Evolutionary conservation across 2,888 invertebrate genomes (phyloP).

Genomic region (Calameuta pallipes): DNA sequence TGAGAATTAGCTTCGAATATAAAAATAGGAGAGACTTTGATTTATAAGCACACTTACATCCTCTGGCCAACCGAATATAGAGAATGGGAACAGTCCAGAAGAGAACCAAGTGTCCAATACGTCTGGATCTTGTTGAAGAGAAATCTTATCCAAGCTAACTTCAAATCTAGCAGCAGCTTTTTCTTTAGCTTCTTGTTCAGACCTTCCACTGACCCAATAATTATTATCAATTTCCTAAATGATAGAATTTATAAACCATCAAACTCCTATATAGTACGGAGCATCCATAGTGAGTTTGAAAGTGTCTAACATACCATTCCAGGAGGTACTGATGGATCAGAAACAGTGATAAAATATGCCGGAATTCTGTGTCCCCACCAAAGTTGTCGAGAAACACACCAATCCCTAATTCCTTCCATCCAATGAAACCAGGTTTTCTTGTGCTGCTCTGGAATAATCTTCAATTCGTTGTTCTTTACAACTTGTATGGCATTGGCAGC

Average conservation of each 20-base stretch:
- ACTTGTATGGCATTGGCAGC: constrained; percentile 85
- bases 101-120: constrained; percentile 99
- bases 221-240: constrained; percentile 60
- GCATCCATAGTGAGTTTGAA: background rate
- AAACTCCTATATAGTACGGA: background rate
- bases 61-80: constrained; percentile 97
- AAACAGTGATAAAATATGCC: constrained; percentile 82
- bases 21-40: background rate
- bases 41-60: constrained; percentile 66
- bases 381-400: constrained; percentile 98
- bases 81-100: constrained; percentile 95
- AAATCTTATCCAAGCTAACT: constrained; percentile 69
- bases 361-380: constrained; percentile 99
- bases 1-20: background rate
- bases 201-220: constrained; percentile 70
- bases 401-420: constrained; percentile 97
- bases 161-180: constrained; percentile 83
- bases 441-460: constrained; percentile 91
- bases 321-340: constrained; percentile 62
- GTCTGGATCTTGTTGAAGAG: constrained; percentile 86
- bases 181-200: constrained; percentile 78
- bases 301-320: constrained; percentile 45
- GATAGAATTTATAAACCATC: background rate
- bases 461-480: constrained; percentile 83
- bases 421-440: constrained; percentile 95